Base-by-base conservation (phyloP, 2,113 vertebrate species). In the Cygnus atratus region DNA sequence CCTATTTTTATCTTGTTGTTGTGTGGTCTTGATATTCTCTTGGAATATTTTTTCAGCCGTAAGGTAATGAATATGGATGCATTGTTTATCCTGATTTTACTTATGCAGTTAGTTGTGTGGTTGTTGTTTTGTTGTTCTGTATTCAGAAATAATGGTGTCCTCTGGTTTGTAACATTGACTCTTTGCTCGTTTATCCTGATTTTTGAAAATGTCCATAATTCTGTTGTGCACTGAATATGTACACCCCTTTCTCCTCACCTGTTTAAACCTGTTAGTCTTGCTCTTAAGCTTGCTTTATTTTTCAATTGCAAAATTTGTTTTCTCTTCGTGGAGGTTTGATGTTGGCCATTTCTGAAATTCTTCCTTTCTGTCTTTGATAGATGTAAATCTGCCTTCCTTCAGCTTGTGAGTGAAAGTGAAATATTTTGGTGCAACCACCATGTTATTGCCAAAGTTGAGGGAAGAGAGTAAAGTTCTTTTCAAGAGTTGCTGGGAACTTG, bases 361-460 rank as follows among this genome's bases (percentile, higher is more conserved):
- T 7, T 41, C 26, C 19, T 72, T 72, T 88, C 43, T 7, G 2
- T 44, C 9, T 61, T 67, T 48, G 7, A 29, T 39, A 37, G 44
- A 14, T 39, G 5, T 44, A 66, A 58, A 86, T 54, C 29, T 41
- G 11, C 43, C 39, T 88, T 24, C 35, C 26, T 55, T 58, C 43
- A 37, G 2, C 7, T 44, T 26, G 2, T 4, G 3, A 17, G 9
- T 21, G 2, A 9, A 12, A 37, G 9, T 21, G 37, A 55, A 52
- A 68, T 71, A 16, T 74, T 54, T 21, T 37, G 31, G 35, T 35
- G 16, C 29, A 74, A 43, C 14, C 48, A 18, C n/a, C 58, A 41
- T 19, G 33, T 24, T 73, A 46, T 48, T 68, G 44, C 12, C 52
- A 25, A 58, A 73, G 28, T 2, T 46, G 33, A 89, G 26, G 29